Base-by-base conservation (phyloP, 1,140 invertebrate genomes). In the Helicorthomorpha holstii region DNA sequence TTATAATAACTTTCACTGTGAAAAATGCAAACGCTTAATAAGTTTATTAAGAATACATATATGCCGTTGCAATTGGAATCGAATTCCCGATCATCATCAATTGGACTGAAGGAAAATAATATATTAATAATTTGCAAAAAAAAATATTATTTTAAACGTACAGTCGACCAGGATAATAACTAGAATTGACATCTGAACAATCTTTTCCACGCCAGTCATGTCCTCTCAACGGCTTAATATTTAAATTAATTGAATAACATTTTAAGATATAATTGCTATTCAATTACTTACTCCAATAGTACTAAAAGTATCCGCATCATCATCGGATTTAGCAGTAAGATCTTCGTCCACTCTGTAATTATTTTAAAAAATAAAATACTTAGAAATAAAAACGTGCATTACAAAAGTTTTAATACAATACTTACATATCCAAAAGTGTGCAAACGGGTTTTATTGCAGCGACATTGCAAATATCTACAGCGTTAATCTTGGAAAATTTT, bases 21-120 rank as follows among this genome's bases (percentile, higher is more conserved):
- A 34, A 34, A 34, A 16, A 34, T 34, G 29, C 7, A 7, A 34
- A 34, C 24, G 12, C n/a, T 24, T 58, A 47, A 16, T 16, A 54
- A 48, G 12, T 4, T 42, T 38, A 19, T 48, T n/a, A 26, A 43
- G 58, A 58, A 61, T 61, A 68, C 68, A 50, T 58, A 67, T 46
- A 74, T 73, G 24, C 72, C 73, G 60, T 74, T 74, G 54, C 73
- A 74, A 57, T 74, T 73, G 3, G 66, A 66, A 61, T 70, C 69
- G 50, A 54, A 47, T n/a, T 52, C 26, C 41, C 56, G 56, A 56
- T 74, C 71, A 16, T 57, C 54, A 19, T 57, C 44, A 12, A 53
- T 22, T 3, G 60, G 58, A 38, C 54, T 58, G 38, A 12, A n/a
- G n/a, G 38, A 41, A 41, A 24, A 22, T 53, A 63, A 23, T 44